These are phyloP conservation scores for Bibio marci DNA, from an alignment of 2,888 invertebrate species.

Conservation along the genomic window DNA sequence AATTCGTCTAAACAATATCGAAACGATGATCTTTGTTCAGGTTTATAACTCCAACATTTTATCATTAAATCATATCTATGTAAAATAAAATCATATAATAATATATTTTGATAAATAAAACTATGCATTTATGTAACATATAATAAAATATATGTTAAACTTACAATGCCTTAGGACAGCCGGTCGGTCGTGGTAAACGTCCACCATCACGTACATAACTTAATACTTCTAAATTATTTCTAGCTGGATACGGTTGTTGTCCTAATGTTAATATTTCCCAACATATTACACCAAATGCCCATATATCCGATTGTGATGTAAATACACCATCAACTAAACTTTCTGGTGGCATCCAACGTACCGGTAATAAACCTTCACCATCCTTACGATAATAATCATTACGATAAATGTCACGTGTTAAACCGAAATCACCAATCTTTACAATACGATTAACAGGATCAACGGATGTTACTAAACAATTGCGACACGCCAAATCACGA, in stretches of 20 bases:
- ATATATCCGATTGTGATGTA: constrained; percentile 91
- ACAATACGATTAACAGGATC: constrained; percentile 41
- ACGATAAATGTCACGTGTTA: constrained; percentile 92
- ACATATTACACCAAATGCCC: constrained; percentile 85
- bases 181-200: constrained; percentile 58
- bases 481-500: constrained; percentile 87
- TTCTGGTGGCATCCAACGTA: constrained; percentile 98
- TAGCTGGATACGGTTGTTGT: constrained; percentile 90
- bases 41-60: constrained; percentile 72
- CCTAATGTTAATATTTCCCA: constrained; percentile 97
- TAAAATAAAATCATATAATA: neutral
- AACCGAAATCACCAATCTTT: constrained; percentile 86
- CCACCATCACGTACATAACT: constrained; percentile 80
- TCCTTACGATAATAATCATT: constrained; percentile 96
- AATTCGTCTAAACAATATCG: constrained; percentile 56
- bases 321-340: constrained; percentile 91
- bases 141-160: constrained; percentile 17
- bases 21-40: constrained; percentile 76
- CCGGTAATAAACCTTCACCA: constrained; percentile 76
- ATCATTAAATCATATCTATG: constrained; percentile 66
- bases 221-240: constrained; percentile 82
- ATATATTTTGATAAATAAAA: constrained; percentile 3
- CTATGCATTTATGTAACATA: neutral
- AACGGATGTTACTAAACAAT: constrained; percentile 73
- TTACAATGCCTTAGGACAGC: constrained; percentile 69